A percentile compares a stretch with the other conserved stretches of the same genome.
phyloP scores from a whole-genome alignment of 2,888 invertebrate species.

The Lepidocyrtinus sp. region DNA sequence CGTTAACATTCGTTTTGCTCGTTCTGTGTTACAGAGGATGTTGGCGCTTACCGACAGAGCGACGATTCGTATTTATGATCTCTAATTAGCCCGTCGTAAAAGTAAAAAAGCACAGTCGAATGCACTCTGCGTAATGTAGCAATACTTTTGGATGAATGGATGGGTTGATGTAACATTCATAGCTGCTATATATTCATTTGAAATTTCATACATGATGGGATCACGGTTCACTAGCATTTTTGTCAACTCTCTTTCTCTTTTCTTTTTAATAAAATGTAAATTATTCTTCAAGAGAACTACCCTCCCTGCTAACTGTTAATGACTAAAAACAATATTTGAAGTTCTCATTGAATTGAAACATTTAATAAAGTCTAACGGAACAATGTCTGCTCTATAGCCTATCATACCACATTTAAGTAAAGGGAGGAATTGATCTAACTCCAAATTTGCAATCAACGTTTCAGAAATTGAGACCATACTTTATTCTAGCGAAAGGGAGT shows the following conservation, averaged over 20 bases:
- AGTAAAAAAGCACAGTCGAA: not conserved
- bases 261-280: constrained; percentile 47
- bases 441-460: not conserved
- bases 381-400: not conserved
- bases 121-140: not conserved
- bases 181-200: not conserved
- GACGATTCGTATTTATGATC: constrained; percentile 9
- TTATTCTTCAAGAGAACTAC: not conserved
- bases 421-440: not conserved
- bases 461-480: too few species aligned
- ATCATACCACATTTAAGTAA: not conserved
- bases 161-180: not conserved
- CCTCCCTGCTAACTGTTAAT: not conserved
- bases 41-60: too few species aligned
- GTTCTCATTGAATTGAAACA: not conserved
- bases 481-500: not conserved
- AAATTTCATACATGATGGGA: too few species aligned
- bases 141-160: not conserved
- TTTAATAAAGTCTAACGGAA: not conserved
- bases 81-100: constrained; percentile 8
- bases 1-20: not conserved
- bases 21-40: not conserved
- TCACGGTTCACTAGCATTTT: not conserved
- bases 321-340: not conserved
- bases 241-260: constrained; percentile 5